Evolutionary conservation across 2,113 vertebrate species (phyloP), one percentile per base, ranked within the genome.

Genomic region (Engraulis encrasicolus): DNA sequence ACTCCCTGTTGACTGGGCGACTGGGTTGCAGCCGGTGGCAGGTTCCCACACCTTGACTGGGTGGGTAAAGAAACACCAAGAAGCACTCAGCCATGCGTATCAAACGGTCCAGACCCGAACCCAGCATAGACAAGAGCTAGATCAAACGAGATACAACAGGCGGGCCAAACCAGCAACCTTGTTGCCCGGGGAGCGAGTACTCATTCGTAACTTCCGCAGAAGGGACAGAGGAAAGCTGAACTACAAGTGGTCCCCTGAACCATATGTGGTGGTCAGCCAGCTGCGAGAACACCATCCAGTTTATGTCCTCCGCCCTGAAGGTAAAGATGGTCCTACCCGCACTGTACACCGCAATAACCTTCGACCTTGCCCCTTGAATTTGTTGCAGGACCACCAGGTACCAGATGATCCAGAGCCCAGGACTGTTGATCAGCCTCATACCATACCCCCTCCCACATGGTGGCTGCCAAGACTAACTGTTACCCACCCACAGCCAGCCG

Each of bases 31-130:
- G 17, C 52, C 52, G 1, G 19, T 14, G 19, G 19, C 17, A 20
- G 52, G 17, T 2, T 54, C 52, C 52, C 52, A 54, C 1, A 54
- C 52, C 52, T 54, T 54, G 17, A 5, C 52, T 1, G 52, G 52
- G 17, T 54, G 81, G 61, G 81, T 82, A 17, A 4, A 82, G 61
- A n/a, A 31, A 9, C 81, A 83, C 37, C 50, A 79, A 36, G 52
- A 50, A 48, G 14, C 48, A n/a, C 19, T 18, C 7, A 78, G 49
- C 23, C 48, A 38, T 38, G 45, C n/a, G 2, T 38, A 77, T 12
- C 45, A 78, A 52, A 12, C 18, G 19, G 74, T 78, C 12, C 38
- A 82, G 58, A 19, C 36, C 9, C 38, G 54, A 38, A 23, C 58
- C 19, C 37, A 48, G 2, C 61, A 74, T 31, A 45, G 49, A 19